A percentile compares a stretch with the other conserved stretches of the same genome.
Conservation (phyloP, 2,888 invertebrate species). For the Andrena haemorrhoa region DNA sequence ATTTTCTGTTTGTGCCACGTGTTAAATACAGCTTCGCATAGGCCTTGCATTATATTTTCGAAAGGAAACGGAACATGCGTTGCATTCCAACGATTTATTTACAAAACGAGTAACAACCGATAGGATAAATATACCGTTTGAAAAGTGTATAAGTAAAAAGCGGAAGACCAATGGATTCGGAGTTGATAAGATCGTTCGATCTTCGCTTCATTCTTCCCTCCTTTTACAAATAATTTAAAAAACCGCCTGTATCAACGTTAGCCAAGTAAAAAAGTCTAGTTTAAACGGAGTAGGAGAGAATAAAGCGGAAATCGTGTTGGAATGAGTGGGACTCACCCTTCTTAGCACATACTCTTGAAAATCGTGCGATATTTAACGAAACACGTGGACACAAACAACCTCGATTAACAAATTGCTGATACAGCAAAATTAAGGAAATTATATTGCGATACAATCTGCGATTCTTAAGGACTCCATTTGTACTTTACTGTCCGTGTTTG, state of each 20-base stretch:
- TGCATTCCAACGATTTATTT: conserved; percentile 19
- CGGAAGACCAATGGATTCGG: conserved; percentile 23
- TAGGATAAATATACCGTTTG: background rate
- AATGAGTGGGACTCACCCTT: background rate
- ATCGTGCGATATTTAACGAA: background rate
- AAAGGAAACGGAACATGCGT: background rate
- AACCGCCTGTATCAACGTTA: background rate
- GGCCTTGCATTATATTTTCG: background rate
- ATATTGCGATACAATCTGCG: conserved; percentile 25
- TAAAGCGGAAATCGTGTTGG: background rate
- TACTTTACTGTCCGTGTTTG: background rate
- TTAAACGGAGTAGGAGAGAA: conserved; percentile 1
- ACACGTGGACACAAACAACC: background rate
- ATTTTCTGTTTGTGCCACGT: conserved; percentile 1
- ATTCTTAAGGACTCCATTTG: background rate
- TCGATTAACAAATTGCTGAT: conserved; percentile 42
- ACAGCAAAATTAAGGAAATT: conserved; percentile 47
- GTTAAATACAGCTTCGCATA: background rate
- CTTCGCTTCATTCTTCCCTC: background rate
- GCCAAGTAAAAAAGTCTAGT: background rate
- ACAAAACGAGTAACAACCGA: background rate
- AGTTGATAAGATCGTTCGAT: conserved; percentile 7
- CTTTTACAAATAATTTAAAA: background rate
- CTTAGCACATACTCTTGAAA: background rate
- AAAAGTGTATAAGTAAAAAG: conserved; percentile 17